These are phyloP conservation scores for Lithophane semibrunnea DNA, from an alignment of 2,888 invertebrate species.

Conservation along the genomic window DNA sequence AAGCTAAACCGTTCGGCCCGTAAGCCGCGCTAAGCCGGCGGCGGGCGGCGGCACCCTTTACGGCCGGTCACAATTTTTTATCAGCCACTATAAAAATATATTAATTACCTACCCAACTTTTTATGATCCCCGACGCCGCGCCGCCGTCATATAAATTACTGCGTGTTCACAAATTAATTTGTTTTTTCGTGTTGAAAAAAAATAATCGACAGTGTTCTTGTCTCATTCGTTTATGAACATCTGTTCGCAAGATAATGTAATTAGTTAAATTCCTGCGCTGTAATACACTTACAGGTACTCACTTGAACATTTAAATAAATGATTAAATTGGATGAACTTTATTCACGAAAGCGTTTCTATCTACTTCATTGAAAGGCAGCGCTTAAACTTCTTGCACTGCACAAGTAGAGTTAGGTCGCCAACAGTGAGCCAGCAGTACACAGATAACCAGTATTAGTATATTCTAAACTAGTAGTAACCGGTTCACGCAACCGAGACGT, in stretches of 20 bases:
- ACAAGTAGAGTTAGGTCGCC: neutral
- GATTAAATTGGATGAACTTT: conserved; percentile 20
- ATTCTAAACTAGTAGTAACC: too few relatives aligned
- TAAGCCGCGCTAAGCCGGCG: neutral
- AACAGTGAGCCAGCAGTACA: too few relatives aligned
- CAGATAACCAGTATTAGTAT: too few relatives aligned
- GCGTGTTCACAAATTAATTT: neutral
- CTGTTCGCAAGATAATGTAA: conserved; percentile 12
- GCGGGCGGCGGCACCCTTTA: neutral
- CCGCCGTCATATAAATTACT: neutral
- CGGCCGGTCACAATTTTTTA: conserved; percentile 11
- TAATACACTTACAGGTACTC: conserved; percentile 8
- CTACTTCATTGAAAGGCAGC: conserved; percentile 5
- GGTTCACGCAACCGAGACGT: too few relatives aligned
- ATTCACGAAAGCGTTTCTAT: conserved; percentile 23
- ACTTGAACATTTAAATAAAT: conserved; percentile 30
- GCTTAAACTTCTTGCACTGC: neutral
- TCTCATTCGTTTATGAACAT: neutral
- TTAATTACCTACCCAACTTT: conserved; percentile 42
- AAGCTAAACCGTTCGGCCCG: conserved; percentile 2
- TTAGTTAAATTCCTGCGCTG: conserved; percentile 34
- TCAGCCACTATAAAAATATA: conserved; percentile 25
- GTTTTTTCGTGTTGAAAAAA: conserved; percentile 13
- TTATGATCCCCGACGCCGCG: conserved; percentile 14
- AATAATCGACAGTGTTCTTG: neutral